Base-by-base conservation (phyloP, 2,888 invertebrate genomes). In the Cosmopolites sordidus region DNA sequence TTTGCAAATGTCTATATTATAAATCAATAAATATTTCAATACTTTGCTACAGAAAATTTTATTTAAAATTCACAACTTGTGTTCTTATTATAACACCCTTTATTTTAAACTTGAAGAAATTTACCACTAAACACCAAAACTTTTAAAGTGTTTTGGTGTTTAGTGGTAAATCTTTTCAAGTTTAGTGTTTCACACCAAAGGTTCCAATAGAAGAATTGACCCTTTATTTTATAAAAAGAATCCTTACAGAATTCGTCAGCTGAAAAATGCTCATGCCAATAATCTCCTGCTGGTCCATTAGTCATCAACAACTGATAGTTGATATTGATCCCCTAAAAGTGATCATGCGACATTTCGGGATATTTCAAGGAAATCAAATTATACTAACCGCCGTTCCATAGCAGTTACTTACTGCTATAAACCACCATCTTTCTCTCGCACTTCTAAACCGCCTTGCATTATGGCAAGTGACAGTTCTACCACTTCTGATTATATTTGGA, bases 231-330 rank as follows among this genome's bases (percentile, higher is more conserved):
- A 22, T 22, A 8, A 8, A 5, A n/a, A 22, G 3, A 22, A 22
- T 22, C 8, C 89, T 85, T 79, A 92, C 94, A 92, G 75, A 94
- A 93, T 75, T 96, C 92, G 72, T 96, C 95, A 6, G 93, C 94
- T 0, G 94, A 94, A 69, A 93, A 94, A 68, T 96, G 94, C 67
- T 89, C 84, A 64, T 86, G 86, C 87, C 92, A 90, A 63, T 89
- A 86, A 64, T 87, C 87, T 0, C 85, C 86, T 1, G 82, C 79
- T 1, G 83, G 79, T 0, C 90, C 92, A 71, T 96, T 96, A 0
- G 92, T 93, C 90, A 96, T 87, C 51, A 86, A 76, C 61, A 95
- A 83, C 66, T 82, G 83, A 72, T 92, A 95, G 52, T 82, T 82
- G 2, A 94, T 69, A 58, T 87, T 83, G 43, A 94, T 75, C 1